Evolutionary conservation across 2,888 invertebrate genomes (phyloP), one percentile per base, ranked within the genome.

Genomic region (Junonia oenone): DNA sequence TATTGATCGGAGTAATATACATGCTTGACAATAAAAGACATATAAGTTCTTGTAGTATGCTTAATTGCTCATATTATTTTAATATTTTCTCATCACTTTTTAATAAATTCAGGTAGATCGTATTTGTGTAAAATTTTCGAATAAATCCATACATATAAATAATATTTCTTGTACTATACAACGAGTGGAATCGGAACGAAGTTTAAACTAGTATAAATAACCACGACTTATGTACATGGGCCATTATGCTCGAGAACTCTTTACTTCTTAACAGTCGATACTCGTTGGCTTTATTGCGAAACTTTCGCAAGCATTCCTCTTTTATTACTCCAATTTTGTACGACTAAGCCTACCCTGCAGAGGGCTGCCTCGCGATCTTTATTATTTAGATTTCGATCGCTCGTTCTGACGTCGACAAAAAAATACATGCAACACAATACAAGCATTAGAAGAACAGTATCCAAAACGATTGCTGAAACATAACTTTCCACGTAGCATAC

Each of bases 271-370:
- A 82, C 87, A 90, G 87, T 89, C 89, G 88, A 89, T 90, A 87
- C 86, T 84, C 81, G 84, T 84, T 80, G 82, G 78, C 79, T 88
- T 89, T 90, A 90, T 90, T 90, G 85, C 88, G 72, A 90, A 90
- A 90, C 84, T 90, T 90, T 89, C 77, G 78, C 82, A 77, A 80
- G 86, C 89, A 88, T 89, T 89, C 81, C 89, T 84, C 88, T 87
- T 89, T 89, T 90, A 90, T 89, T 89, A 88, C 90, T 79, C 84
- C 88, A 89, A 89, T 89, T 90, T 88, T 85, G 87, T 86, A 79
- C 82, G 81, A 77, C 78, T 86, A 85, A 87, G 88, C 87, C 88
- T 82, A 86, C 84, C 78, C 81, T 72, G 73, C 73, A 59, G 69
- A 75, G 76, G 78, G 78, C 65, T 65, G 67, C 63, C 65, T 66